A percentile compares a stretch with the other conserved stretches of the same genome.
phyloP scores from a whole-genome alignment of 2,113 vertebrate genomes.

The Aegypius monachus region DNA sequence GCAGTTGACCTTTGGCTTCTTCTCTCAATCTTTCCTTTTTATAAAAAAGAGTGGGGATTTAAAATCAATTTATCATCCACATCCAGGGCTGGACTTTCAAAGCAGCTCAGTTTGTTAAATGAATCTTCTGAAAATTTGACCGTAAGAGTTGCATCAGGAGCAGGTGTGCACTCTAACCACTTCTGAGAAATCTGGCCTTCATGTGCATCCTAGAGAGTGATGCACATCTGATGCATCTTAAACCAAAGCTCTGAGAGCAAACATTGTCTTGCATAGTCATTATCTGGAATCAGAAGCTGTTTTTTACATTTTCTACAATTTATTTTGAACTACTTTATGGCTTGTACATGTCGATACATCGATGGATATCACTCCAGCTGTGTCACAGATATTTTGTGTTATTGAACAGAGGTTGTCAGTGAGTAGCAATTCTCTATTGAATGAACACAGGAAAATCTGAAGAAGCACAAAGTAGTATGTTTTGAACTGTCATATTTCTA shows the following conservation, averaged over 20 bases:
- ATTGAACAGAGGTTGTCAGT: background rate
- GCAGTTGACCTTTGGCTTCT: background rate
- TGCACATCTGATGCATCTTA: background rate
- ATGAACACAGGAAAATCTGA: background rate
- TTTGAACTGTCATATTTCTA: conserved; percentile 3
- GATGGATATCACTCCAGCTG: conserved; percentile 2
- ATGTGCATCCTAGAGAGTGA: background rate
- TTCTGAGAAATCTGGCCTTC: background rate
- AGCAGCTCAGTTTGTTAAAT: background rate
- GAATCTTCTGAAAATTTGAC: background rate
- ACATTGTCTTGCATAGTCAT: background rate
- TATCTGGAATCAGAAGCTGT: background rate
- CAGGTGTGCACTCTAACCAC: background rate
- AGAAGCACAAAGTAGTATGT: background rate
- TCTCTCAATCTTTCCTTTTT: background rate
- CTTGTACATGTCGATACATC: background rate
- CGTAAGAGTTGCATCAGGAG: background rate
- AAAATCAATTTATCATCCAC: background rate
- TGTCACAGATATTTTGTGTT: background rate
- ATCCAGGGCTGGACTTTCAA: background rate
- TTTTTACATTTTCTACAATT: background rate
- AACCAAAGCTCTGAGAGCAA: background rate
- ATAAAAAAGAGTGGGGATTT: background rate
- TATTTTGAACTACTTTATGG: background rate
- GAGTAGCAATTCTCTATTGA: background rate